These are phyloP conservation scores for Neoitamus cyanurus DNA, from an alignment of 2,888 invertebrate genomes.

Conservation along the genomic window DNA sequence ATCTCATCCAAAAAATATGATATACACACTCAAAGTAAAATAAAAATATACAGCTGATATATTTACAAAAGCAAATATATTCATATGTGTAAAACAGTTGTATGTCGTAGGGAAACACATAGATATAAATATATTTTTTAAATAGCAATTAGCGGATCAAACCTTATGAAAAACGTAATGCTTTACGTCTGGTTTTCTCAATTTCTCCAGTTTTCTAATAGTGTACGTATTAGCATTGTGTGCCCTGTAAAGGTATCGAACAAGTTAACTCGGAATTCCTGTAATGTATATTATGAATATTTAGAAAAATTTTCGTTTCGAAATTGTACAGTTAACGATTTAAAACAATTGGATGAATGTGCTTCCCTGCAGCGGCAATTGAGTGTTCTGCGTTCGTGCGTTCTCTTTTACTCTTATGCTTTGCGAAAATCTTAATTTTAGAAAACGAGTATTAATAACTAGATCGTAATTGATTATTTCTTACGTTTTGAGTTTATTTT, in stretches of 20 bases:
- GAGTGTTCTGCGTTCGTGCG: not conserved
- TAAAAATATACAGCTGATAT: constrained; percentile 23
- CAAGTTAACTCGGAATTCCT: not conserved
- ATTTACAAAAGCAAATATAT: constrained; percentile 31
- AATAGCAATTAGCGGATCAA: constrained; percentile 28
- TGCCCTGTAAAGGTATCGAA: not conserved
- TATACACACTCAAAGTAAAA: not conserved
- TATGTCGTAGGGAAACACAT: constrained; percentile 20
- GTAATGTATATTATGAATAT: not conserved
- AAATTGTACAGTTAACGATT: not conserved
- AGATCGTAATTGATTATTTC: not conserved
- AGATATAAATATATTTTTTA: constrained; percentile 40
- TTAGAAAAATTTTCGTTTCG: not conserved
- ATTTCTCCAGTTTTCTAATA: not conserved
- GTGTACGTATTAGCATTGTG: not conserved
- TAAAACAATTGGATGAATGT: not conserved
- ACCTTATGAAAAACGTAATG: constrained; percentile 3
- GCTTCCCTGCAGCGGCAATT: constrained; percentile 5
- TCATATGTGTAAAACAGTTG: constrained; percentile 33
- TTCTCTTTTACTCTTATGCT: constrained; percentile 1
- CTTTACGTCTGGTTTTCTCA: not conserved
- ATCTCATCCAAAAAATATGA: constrained; percentile 25
- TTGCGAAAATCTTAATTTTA: not conserved
- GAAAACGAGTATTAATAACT: not conserved
- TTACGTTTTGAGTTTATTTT: constrained; percentile 1